These are phyloP conservation scores for Hylomyscus alleni DNA, from an alignment of 2,797 vertebrate genomes.

Conservation along the genomic window DNA sequence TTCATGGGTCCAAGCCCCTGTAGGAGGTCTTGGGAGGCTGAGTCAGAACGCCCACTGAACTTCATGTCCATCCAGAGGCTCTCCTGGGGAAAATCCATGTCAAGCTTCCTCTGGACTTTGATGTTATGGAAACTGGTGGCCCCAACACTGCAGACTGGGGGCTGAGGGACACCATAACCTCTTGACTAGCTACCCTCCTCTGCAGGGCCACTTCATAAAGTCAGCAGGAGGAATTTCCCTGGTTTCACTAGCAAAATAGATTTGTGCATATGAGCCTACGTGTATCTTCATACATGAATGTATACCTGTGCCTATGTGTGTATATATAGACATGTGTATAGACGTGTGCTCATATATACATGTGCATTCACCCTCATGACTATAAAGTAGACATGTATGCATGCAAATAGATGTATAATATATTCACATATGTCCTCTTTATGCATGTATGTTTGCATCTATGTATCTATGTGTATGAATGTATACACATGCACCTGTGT, in stretches of 20 bases:
- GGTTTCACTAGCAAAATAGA: not conserved
- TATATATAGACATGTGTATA: not conserved
- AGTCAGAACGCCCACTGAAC: not conserved
- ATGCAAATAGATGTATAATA: not conserved
- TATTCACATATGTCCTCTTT: not conserved
- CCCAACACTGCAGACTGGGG: not conserved
- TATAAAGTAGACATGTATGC: not conserved
- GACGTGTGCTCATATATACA: not conserved
- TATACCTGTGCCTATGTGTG: not conserved
- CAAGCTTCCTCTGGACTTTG: not conserved
- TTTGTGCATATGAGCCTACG: not conserved
- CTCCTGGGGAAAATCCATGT: not conserved
- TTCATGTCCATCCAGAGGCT: not conserved
- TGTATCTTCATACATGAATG: not conserved
- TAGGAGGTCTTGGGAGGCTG: not conserved
- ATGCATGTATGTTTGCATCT: not conserved
- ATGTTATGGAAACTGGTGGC: not conserved
- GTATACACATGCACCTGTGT: not conserved
- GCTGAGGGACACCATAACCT: not conserved
- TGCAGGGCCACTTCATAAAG: not conserved
- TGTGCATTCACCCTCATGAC: not conserved
- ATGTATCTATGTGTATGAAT: not conserved
- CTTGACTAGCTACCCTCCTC: not conserved
- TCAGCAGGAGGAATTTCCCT: not conserved
- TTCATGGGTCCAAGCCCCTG: not conserved